A percentile compares a stretch with the other conserved stretches of the same genome.
These are phyloP conservation scores for Belgica antarctica DNA, from an alignment of 2,888 invertebrate species.

Conservation along the genomic window DNA sequence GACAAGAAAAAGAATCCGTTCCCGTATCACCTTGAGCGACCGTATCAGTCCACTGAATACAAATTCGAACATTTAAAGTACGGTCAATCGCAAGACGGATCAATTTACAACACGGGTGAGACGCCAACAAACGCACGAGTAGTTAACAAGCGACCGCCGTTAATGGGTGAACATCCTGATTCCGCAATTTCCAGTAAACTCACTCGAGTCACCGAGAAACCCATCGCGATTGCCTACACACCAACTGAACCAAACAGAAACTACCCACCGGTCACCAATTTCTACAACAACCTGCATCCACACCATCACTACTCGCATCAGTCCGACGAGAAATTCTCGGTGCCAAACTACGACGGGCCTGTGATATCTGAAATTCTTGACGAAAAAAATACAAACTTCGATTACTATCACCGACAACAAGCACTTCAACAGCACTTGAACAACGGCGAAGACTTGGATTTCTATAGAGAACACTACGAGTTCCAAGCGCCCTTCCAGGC, in stretches of 20 bases:
- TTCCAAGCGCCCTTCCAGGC: conserved; percentile 71
- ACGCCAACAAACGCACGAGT: conserved; percentile 8
- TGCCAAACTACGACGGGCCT: conserved; percentile 56
- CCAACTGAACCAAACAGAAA: conserved; percentile 58
- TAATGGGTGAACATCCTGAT: conserved; percentile 14
- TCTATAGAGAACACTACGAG: conserved; percentile 49
- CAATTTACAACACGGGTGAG: conserved; percentile 30
- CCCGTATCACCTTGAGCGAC: conserved; percentile 64
- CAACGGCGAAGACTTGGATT: conserved; percentile 39
- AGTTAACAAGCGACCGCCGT: conserved; percentile 44
- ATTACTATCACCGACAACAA: conserved; percentile 48
- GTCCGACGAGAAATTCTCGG: conserved; percentile 51
- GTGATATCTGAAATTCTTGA: conserved; percentile 57
- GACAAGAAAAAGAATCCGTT: conserved; percentile 59
- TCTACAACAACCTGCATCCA: conserved; percentile 46
- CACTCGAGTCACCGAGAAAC: conserved; percentile 58
- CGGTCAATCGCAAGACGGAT: background rate
- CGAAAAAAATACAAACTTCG: conserved; percentile 51
- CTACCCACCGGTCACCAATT: conserved; percentile 45
- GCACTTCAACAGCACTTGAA: background rate
- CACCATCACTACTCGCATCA: conserved; percentile 45
- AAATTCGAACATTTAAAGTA: background rate
- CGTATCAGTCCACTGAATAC: conserved; percentile 55
- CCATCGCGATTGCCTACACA: conserved; percentile 66
- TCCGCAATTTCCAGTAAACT: conserved; percentile 53